Base-by-base conservation (phyloP, 2,113 vertebrate genomes). In the Sturnus vulgaris region DNA sequence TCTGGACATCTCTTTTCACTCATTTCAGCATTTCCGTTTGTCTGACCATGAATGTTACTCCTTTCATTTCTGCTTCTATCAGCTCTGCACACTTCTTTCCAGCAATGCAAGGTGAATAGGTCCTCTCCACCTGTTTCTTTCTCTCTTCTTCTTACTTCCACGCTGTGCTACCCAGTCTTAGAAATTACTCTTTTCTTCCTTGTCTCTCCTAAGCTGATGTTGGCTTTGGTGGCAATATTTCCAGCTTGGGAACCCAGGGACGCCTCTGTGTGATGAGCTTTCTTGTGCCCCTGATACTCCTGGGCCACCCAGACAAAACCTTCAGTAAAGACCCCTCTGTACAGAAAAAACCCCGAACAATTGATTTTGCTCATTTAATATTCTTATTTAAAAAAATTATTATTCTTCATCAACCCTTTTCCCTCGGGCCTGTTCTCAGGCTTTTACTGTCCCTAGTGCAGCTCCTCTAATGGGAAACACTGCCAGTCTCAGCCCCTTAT, bases 211-310 rank as follows among this genome's bases (percentile, higher is more conserved):
- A 28, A 40, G 30, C 33, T 52, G 44, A 60, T 11, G 7, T 6
- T 65, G 68, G 7, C 12, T 53, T 83, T 3, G 0, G 12, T 33
- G 72, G 23, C 20, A 68, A 22, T 0, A 0, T 17, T 52, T 72
- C 31, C 40, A 82, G 4, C 40, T 30, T 15, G 30, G 33, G 24
- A 69, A 4, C 3, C 10, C 31, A 15, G 30, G 6, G 7, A 37
- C 0, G 1, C 7, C 30, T 78, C 47, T 1, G 1, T 11, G 30
- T 0, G 0, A 6, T 47, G 37, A 75, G 7, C 24, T 75, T 68
- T 65, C 46, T 82, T 15, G 8, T 52, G 19, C 5, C 30, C 18
- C 22, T n/a, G 12, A 7, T n/a, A 33, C 5, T 76, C 49, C 28
- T 22, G 14, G 66, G 6, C 17, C 19, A 69, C 9, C 1, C 12